Evolutionary conservation across 2,797 vertebrate species (phyloP).

Genomic region (Lepilemur ruficaudatus): DNA sequence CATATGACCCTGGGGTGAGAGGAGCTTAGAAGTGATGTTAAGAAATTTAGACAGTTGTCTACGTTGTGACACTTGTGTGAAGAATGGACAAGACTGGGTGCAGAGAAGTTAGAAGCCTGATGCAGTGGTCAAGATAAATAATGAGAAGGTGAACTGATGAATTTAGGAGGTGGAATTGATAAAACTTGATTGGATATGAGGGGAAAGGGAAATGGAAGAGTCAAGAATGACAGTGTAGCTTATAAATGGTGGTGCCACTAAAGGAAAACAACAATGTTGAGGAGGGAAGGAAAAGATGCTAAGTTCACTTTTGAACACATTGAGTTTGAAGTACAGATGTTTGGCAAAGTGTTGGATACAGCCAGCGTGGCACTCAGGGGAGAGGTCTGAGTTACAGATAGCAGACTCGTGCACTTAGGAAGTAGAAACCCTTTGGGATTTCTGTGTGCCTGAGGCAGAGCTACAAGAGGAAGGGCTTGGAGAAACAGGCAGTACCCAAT

Average conservation of each 20-base stretch:
- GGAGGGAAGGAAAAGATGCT: not conserved
- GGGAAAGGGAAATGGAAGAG: not conserved
- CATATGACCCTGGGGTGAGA: not conserved
- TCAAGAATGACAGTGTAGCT: not conserved
- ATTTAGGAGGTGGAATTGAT: not conserved
- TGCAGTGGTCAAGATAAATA: not conserved
- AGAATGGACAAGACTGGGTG: not conserved
- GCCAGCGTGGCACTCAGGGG: not conserved
- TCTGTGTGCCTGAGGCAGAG: not conserved
- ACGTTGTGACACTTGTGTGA: not conserved
- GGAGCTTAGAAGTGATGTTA: not conserved
- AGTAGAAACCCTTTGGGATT: not conserved
- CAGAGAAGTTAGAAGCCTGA: not conserved
- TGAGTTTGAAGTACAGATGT: not conserved
- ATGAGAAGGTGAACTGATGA: not conserved
- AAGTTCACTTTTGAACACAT: not conserved
- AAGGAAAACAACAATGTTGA: not conserved
- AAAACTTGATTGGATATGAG: not conserved
- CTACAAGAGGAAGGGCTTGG: not conserved
- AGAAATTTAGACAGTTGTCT: not conserved
- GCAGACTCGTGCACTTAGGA: not conserved
- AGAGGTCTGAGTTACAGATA: not conserved
- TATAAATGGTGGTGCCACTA: not conserved
- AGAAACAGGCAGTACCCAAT: not conserved
- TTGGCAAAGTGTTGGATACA: not conserved